These are phyloP conservation scores for Siphonodentalium dalli DNA, from an alignment of 2,888 invertebrate species.

Conservation along the genomic window DNA sequence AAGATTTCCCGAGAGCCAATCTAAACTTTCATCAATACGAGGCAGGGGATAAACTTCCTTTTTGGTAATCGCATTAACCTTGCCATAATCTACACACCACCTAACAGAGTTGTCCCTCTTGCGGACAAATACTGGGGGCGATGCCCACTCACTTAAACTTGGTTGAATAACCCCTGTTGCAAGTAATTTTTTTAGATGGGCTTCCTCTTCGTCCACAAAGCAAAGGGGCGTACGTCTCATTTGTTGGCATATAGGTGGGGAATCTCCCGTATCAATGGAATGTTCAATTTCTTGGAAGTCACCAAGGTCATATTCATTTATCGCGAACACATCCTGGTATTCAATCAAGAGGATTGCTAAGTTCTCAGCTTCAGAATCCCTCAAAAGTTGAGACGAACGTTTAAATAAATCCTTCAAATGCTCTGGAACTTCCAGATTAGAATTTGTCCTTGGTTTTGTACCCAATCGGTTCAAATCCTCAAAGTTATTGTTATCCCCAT, in stretches of 20 bases:
- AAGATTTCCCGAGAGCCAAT: background rate
- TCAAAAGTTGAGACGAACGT: background rate
- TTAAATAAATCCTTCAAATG: background rate
- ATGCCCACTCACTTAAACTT: background rate
- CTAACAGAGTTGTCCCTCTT: background rate
- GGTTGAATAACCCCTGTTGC: too few species aligned
- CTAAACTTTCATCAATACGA: background rate
- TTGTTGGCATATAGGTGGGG: background rate
- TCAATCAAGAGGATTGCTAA: background rate
- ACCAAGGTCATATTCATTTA: background rate
- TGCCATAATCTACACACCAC: background rate
- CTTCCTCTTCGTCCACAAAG: background rate
- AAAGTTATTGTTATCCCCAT: too few species aligned
- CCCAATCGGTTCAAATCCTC: too few species aligned
- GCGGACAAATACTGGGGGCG: background rate
- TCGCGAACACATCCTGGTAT: background rate
- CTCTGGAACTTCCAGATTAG: background rate
- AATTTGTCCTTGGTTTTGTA: too few species aligned
- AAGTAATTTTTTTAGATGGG: too few species aligned
- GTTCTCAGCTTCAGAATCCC: background rate
- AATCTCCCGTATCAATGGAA: background rate
- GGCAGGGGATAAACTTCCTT: slow-evolving; percentile 1
- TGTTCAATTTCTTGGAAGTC: background rate
- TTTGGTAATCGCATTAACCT: background rate
- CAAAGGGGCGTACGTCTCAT: background rate